Percentiles rank a stretch among this genome's conserved stretches.
phyloP scores from a whole-genome alignment of 2,797 vertebrate genomes.

The Neoniphon sammara region DNA sequence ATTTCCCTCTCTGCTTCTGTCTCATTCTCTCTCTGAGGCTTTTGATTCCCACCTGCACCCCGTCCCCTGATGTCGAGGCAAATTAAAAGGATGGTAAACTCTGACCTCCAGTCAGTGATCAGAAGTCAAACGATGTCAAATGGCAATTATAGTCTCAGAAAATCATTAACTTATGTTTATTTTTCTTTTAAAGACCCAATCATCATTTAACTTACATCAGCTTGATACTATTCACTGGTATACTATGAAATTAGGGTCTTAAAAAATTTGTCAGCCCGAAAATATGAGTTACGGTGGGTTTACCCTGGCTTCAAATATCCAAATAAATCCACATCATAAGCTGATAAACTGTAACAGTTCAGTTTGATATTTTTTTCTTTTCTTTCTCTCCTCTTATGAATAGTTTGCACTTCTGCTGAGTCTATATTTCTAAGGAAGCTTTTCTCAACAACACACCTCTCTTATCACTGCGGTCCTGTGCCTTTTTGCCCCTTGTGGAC shows the following conservation, averaged over 20 bases:
- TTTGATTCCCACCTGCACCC: neutral
- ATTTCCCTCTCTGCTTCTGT: slow-evolving; percentile 3
- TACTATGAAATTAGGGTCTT: too few species aligned
- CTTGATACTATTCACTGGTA: too few species aligned
- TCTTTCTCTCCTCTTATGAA: neutral
- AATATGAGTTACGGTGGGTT: neutral
- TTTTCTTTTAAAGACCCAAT: too few species aligned
- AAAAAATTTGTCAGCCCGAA: neutral
- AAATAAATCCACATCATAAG: too few species aligned
- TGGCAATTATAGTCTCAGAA: too few species aligned
- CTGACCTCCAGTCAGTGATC: too few species aligned
- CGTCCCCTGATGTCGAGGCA: neutral
- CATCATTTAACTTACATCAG: too few species aligned
- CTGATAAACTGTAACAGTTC: too few species aligned
- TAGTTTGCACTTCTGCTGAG: neutral
- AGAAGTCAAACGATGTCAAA: too few species aligned
- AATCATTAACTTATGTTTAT: too few species aligned
- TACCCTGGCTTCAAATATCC: neutral
- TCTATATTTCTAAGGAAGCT: slow-evolving; percentile 29
- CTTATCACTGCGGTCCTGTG: slow-evolving; percentile 18
- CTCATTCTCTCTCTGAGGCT: neutral
- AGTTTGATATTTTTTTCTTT: neutral
- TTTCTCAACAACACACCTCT: slow-evolving; percentile 34
- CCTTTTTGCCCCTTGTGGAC: neutral
- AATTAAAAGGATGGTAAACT: neutral